Base-by-base conservation (phyloP, 2,888 invertebrate genomes). In the Stenodera caucasica region DNA sequence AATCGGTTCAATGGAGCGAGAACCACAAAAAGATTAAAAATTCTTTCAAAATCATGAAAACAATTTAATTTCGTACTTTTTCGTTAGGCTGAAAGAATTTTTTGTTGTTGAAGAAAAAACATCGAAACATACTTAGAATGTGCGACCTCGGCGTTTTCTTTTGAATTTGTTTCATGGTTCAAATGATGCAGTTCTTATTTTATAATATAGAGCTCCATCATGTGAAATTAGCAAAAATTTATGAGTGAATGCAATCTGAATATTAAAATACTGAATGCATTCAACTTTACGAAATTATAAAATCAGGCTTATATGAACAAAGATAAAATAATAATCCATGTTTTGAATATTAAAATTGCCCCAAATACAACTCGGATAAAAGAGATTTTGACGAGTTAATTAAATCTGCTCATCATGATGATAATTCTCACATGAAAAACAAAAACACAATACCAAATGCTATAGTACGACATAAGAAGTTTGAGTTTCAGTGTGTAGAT, bases 221-320 rank as follows among this genome's bases (percentile, higher is more conserved):
- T 18, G 18, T 23, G 21, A 12, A 45, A 45, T 45, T 45, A 45
- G 45, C 11, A 15, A 45, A 15, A 45, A 45, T 45, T 45, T 45
- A 45, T 45, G 45, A 12, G 11, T 21, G 21, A 12, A 45, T 45
- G 45, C 45, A 45, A 21, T 21, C 21, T 45, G 45, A 45, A 45
- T 45, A 45, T 45, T 45, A 45, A 45, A 45, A 45, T 8, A 12
- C 21, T 2, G 7, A 45, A 21, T 21, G 45, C 21, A 45, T 45
- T 21, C 12, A 18, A 29, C 1, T 45, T 45, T 12, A 4, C 9
- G 7, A 45, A 45, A 45, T 45, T 37, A 14, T 21, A 45, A 11
- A 45, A 45, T 45, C 21, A 45, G 21, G 11, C 45, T 45, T 21
- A 45, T 45, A 21, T 45, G 21, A 45, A 45, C 45, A 45, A 45